Base-by-base conservation (phyloP, 1,140 invertebrate species). In the Phthorimaea operculella region DNA sequence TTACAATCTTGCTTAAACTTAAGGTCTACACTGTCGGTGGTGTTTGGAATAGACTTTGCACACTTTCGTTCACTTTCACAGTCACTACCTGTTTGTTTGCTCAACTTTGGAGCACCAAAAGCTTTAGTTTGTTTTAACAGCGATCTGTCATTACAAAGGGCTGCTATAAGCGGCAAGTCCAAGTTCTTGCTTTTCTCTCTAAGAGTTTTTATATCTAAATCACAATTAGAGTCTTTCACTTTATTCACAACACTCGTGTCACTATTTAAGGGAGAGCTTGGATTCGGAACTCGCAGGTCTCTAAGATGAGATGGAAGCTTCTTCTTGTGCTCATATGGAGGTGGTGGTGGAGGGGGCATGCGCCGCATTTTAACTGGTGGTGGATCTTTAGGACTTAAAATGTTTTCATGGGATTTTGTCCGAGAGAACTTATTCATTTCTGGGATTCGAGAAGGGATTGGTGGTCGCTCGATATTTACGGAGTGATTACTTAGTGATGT, bases 101-200 rank as follows among this genome's bases (percentile, higher is more conserved):
- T 88, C 74, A 90, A 89, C 74, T 91, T 91, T 28, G 92, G 90
- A 83, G 91, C 86, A 44, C 92, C 92, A 68, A 92, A 93, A 11
- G 93, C 92, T 79, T 94, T 94, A 4, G 93, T 94, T 77, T 94
- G 93, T 78, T 94, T 94, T 45, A 95, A 77, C 57, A 95, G 83
- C 39, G 94, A 94, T 28, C 92, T 88, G 78, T 97, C 95, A 73
- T 96, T 96, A 83, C 94, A 97, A 50, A 97, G 85, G 4, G 95
- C 95, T 39, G 94, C 92, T 69, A 97, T 96, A 28, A 97, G 83
- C 12, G 95, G 95, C 68, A 97, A 84, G 80, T 96, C 94, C 60
- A 96, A 81, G 68, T 95, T 93, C 61, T 92, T 91, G 83, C 93
- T 95, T 84, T 95, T 94, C 78, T 96, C 94, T 33, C 94, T 87